These are phyloP conservation scores for Rhagophthalmus giganteus DNA, from an alignment of 2,888 invertebrate species.

Conservation along the genomic window DNA sequence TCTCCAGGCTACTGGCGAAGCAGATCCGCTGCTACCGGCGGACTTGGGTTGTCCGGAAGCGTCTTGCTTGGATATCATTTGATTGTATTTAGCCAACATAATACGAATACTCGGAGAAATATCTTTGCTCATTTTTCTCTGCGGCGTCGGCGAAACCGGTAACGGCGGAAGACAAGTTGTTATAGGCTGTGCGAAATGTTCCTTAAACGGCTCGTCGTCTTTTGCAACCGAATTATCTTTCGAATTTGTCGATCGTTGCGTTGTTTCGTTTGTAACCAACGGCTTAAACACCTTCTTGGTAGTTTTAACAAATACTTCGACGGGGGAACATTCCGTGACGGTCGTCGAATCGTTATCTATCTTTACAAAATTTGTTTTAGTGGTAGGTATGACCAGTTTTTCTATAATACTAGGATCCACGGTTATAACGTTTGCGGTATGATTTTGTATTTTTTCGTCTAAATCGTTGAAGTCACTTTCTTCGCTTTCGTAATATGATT, in stretches of 20 bases:
- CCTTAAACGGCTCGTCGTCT: constrained; percentile 4
- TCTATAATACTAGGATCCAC: constrained; percentile 41
- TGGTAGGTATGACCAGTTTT: constrained; percentile 44
- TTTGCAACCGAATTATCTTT: neutral
- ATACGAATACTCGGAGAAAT: constrained; percentile 70
- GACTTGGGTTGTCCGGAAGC: constrained; percentile 44
- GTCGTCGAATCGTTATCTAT: neutral
- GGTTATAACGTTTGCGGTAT: neutral
- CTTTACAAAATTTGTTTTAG: constrained; percentile 40
- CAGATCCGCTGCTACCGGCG: constrained; percentile 62
- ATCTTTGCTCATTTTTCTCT: constrained; percentile 64
- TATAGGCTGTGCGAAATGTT: no score
- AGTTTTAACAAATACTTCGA: constrained; percentile 77
- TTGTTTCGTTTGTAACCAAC: constrained; percentile 35
- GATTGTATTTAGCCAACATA: constrained; percentile 72
- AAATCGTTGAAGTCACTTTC: constrained; percentile 32
- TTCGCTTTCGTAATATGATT: constrained; percentile 44
- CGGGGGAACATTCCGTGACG: constrained; percentile 10
- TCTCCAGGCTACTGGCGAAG: constrained; percentile 65
- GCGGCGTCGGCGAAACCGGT: constrained; percentile 61
- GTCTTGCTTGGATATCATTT: constrained; percentile 65
- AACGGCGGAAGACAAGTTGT: constrained; percentile 58
- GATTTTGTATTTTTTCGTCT: neutral
- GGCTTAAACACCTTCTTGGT: constrained; percentile 80
- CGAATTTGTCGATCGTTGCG: neutral